A percentile compares a stretch with the other conserved stretches of the same genome.
phyloP scores from a whole-genome alignment of 2,797 vertebrate genomes.

The Podargus strigoides region DNA sequence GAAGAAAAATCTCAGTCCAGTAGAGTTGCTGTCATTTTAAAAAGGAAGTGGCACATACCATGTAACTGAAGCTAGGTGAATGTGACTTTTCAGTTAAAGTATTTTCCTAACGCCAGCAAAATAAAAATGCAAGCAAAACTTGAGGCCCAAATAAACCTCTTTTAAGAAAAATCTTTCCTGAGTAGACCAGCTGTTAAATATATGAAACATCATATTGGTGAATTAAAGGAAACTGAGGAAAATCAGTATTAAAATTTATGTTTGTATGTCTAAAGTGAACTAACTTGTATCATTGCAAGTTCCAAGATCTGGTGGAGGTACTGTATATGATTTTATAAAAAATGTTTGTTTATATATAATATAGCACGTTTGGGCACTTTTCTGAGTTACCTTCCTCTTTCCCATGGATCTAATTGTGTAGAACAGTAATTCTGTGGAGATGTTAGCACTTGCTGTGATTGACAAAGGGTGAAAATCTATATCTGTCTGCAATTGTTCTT shows the following conservation, averaged over 20 bases:
- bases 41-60: neutral
- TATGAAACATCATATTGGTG: neutral
- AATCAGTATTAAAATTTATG: neutral
- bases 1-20: neutral
- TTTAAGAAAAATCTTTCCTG: conserved; percentile 47
- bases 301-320: neutral
- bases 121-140: neutral
- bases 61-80: neutral
- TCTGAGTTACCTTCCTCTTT: neutral
- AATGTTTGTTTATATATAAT: neutral
- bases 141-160: neutral
- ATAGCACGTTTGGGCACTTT: neutral
- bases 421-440: neutral
- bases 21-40: neutral
- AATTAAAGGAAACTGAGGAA: neutral
- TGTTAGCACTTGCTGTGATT: neutral
- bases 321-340: neutral
- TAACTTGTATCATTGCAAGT: neutral
- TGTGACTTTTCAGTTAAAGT: neutral
- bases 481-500: neutral
- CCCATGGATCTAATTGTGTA: neutral
- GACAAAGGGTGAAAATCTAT: neutral
- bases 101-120: neutral
- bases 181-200: conserved; percentile 33
- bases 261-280: neutral